phyloP scores from a whole-genome alignment of 2,888 invertebrate species.

The Gandaritis pyraliata region DNA sequence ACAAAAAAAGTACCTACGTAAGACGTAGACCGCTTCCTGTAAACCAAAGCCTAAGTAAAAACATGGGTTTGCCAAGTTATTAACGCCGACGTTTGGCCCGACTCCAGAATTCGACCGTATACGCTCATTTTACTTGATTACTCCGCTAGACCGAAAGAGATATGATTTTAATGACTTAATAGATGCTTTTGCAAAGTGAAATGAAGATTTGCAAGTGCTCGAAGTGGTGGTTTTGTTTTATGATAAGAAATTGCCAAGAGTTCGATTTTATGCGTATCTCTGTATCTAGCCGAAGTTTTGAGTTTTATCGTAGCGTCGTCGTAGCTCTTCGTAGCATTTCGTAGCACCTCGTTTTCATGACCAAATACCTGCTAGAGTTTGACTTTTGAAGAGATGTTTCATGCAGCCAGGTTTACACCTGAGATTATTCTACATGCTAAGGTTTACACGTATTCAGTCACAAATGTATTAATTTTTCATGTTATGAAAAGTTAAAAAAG shows the following conservation, averaged over 20 bases:
- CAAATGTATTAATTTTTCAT: too few species aligned
- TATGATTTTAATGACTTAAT: constrained; percentile 60
- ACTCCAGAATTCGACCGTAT: constrained; percentile 55
- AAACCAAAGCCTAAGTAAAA: constrained; percentile 39
- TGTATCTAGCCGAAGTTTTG: too few species aligned
- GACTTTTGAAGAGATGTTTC: too few species aligned
- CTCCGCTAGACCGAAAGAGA: constrained; percentile 61
- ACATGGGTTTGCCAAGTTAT: constrained; percentile 42
- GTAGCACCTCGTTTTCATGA: constrained; percentile 6
- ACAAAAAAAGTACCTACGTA: too few species aligned
- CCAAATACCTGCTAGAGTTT: too few species aligned
- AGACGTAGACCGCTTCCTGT: not conserved
- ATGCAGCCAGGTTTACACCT: too few species aligned
- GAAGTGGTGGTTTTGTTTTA: constrained; percentile 16
- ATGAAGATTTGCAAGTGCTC: constrained; percentile 22
- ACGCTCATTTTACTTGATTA: constrained; percentile 61
- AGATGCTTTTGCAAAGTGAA: constrained; percentile 48
- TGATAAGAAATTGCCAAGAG: constrained; percentile 21
- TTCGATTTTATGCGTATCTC: constrained; percentile 9
- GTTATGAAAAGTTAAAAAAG: too few species aligned
- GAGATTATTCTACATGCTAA: too few species aligned
- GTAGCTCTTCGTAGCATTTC: constrained; percentile 4
- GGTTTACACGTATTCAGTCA: too few species aligned
- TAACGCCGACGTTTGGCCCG: constrained; percentile 48
- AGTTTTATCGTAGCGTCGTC: not conserved